These are phyloP conservation scores for Xestia ashworthii DNA, from an alignment of 2,888 invertebrate species.

Conservation along the genomic window DNA sequence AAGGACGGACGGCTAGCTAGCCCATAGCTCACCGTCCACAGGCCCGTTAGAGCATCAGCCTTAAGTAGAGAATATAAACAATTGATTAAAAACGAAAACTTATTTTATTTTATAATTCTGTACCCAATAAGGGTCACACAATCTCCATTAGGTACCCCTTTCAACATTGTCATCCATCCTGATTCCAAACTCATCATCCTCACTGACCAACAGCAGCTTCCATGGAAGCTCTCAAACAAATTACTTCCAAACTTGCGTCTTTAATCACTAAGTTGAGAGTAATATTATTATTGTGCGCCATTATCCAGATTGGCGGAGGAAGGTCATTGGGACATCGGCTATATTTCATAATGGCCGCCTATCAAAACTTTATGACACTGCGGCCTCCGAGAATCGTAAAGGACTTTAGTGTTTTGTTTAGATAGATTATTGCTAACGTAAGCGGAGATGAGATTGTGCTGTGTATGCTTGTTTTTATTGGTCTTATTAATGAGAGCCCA, in stretches of 20 bases:
- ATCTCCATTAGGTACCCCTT: neutral
- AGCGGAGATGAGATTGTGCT: slow-evolving; percentile 27
- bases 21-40: no score
- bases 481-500: neutral
- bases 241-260: slow-evolving; percentile 64
- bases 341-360: slow-evolving; percentile 75
- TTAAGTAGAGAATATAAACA: neutral
- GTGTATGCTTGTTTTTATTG: slow-evolving; percentile 12
- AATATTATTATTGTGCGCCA: slow-evolving; percentile 69
- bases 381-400: slow-evolving; percentile 78
- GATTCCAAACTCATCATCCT: slow-evolving; percentile 29
- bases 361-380: slow-evolving; percentile 82
- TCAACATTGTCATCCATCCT: slow-evolving; percentile 15
- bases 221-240: slow-evolving; percentile 62
- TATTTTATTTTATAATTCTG: neutral
- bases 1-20: no score
- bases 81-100: neutral
- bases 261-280: slow-evolving; percentile 64
- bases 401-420: slow-evolving; percentile 77
- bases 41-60: no score
- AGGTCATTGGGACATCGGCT: slow-evolving; percentile 67
- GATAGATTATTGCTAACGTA: slow-evolving; percentile 64
- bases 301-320: slow-evolving; percentile 68
- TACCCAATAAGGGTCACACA: no score
- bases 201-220: slow-evolving; percentile 46